phyloP scores from a whole-genome alignment of 2,797 vertebrate genomes.

The Mormyrops attenuatus region DNA sequence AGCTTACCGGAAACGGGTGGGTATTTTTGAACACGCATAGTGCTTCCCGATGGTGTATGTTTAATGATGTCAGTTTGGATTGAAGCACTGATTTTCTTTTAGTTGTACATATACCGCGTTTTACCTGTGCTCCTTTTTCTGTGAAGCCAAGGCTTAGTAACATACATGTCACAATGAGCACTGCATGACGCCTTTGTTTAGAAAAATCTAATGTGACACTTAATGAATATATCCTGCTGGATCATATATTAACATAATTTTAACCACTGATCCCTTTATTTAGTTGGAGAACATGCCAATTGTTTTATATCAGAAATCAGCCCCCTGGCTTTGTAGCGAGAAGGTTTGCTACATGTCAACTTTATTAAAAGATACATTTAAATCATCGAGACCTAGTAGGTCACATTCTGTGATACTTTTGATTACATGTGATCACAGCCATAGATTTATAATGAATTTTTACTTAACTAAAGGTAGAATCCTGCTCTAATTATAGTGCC shows the following conservation, averaged over 20 bases:
- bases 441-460: background rate
- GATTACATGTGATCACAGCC: background rate
- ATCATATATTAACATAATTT: background rate
- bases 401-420: background rate
- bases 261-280: background rate
- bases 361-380: background rate
- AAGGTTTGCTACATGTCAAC: background rate
- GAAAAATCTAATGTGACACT: background rate
- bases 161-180: background rate
- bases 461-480: background rate
- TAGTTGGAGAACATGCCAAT: background rate
- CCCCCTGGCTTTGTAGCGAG: background rate
- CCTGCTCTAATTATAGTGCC: background rate
- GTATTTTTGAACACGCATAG: conserved; percentile 39
- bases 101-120: background rate
- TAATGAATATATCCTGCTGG: background rate
- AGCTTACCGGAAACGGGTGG: conserved; percentile 57
- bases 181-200: background rate
- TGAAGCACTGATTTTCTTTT: background rate
- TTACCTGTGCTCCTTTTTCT: background rate
- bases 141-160: background rate
- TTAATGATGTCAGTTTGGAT: conserved; percentile 18
- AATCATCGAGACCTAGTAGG: background rate
- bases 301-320: background rate
- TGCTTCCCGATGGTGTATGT: conserved; percentile 35